A percentile compares a stretch with the other conserved stretches of the same genome.
Conservation (phyloP, 2,888 invertebrate species). For the Drosophila picticornis region DNA sequence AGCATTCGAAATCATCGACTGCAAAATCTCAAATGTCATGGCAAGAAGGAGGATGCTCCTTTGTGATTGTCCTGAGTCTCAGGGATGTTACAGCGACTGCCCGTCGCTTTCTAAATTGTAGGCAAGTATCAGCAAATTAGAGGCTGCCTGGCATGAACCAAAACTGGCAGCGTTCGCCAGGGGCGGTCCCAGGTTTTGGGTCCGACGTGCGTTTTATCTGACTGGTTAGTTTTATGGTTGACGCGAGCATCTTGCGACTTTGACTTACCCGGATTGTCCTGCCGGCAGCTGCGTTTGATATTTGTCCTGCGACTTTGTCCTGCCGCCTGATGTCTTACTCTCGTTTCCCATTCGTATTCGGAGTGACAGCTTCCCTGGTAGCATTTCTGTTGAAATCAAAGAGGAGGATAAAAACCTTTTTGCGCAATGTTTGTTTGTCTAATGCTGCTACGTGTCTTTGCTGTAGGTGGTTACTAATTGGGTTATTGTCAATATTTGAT, state of each 20-base stretch:
- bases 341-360: slow-evolving; percentile 8
- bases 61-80: slow-evolving; percentile 34
- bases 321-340: slow-evolving; percentile 65
- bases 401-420: slow-evolving; percentile 43
- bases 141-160: slow-evolving; percentile 56
- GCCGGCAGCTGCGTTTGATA: slow-evolving; percentile 70
- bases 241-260: slow-evolving; percentile 62
- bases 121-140: slow-evolving; percentile 78
- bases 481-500: slow-evolving; percentile 80
- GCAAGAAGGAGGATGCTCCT: slow-evolving; percentile 52
- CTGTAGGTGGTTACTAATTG: slow-evolving; percentile 82
- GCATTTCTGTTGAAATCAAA: slow-evolving; percentile 57
- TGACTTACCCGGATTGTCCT: slow-evolving; percentile 56
- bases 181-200: slow-evolving; percentile 59
- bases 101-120: slow-evolving; percentile 69
- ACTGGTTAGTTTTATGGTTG: slow-evolving; percentile 71
- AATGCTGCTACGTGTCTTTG: slow-evolving; percentile 38
- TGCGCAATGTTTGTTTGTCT: slow-evolving; percentile 67
- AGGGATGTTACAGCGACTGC: slow-evolving; percentile 36
- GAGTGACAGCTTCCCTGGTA: slow-evolving; percentile 71
- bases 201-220: slow-evolving; percentile 62
- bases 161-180: slow-evolving; percentile 50
- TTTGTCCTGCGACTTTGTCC: slow-evolving; percentile 36
- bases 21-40: slow-evolving; percentile 79
- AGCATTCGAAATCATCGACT: slow-evolving; percentile 75